Conservation (phyloP, 1,140 invertebrate species). For the Wiebesia pumilae region DNA sequence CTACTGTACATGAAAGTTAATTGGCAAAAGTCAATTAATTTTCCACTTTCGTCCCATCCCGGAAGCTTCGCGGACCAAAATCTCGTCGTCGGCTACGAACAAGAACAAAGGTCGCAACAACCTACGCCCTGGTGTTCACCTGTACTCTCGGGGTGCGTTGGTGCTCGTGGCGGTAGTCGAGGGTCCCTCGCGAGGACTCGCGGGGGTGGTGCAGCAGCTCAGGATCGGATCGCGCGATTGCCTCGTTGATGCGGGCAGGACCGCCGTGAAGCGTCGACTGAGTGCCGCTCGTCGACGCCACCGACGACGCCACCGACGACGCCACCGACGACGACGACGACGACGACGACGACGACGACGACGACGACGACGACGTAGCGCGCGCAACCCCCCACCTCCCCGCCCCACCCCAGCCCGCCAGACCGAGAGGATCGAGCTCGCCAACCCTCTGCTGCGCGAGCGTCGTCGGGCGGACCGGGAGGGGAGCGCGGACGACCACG, state of each 20-base stretch:
- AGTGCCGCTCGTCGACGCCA: constrained; percentile 44
- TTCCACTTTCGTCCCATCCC: too few relatives aligned
- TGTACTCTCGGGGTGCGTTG: too few relatives aligned
- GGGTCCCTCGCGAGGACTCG: too few relatives aligned
- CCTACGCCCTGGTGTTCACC: too few relatives aligned
- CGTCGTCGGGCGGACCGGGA: background rate
- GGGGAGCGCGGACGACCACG: background rate
- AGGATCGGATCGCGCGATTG: background rate
- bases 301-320: constrained; percentile 38
- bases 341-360: too few relatives aligned
- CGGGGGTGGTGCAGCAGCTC: background rate
- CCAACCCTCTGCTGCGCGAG: background rate
- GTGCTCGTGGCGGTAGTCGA: too few relatives aligned
- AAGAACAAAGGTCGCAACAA: too few relatives aligned
- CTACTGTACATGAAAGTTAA: too few relatives aligned
- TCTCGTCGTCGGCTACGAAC: too few relatives aligned
- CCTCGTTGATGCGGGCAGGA: constrained; percentile 34
- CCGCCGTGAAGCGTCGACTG: constrained; percentile 59
- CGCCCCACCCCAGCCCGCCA: constrained; percentile 42
- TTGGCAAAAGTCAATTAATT: too few relatives aligned
- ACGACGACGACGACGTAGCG: constrained; percentile 48
- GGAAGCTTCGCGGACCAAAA: too few relatives aligned
- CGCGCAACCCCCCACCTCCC: constrained; percentile 56
- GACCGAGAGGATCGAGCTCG: background rate
- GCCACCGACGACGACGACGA: too few relatives aligned